Evolutionary conservation across 2,888 invertebrate genomes (phyloP).

Genomic region (Eugnorisma glareosa): DNA sequence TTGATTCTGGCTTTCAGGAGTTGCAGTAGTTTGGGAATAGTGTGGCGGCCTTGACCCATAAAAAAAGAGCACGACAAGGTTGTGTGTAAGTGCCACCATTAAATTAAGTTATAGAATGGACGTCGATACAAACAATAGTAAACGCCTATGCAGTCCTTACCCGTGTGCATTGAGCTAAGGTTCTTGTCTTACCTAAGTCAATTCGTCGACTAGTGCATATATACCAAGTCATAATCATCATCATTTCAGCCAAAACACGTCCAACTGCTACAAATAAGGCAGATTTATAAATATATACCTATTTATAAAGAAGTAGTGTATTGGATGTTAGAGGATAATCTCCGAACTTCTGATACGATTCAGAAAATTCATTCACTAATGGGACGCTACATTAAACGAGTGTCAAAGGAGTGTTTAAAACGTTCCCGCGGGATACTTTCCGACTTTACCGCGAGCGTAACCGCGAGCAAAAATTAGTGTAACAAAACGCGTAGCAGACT

Average conservation of each 20-base stretch:
- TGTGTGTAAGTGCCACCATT: no score
- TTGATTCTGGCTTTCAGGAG: no score
- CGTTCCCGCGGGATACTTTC: neutral
- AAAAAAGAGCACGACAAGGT: no score
- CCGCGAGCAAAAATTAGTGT: neutral
- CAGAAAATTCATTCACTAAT: neutral
- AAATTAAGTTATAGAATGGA: neutral
- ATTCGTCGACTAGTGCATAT: neutral
- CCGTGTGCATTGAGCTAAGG: neutral
- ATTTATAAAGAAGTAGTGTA: neutral
- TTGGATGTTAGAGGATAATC: neutral
- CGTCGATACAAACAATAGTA: neutral
- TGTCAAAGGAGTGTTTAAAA: neutral
- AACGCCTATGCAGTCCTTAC: neutral
- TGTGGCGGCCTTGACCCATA: no score
- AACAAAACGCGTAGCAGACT: constrained; percentile 2
- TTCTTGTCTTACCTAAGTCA: neutral
- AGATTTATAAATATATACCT: neutral
- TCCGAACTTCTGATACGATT: neutral
- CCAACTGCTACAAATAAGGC: neutral
- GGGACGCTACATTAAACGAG: neutral
- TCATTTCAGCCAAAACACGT: neutral
- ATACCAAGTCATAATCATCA: neutral
- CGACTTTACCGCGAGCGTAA: neutral
- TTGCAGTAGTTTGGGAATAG: no score